phyloP scores from a whole-genome alignment of 2,797 vertebrate species.

The Hypotaenidia okinawae region DNA sequence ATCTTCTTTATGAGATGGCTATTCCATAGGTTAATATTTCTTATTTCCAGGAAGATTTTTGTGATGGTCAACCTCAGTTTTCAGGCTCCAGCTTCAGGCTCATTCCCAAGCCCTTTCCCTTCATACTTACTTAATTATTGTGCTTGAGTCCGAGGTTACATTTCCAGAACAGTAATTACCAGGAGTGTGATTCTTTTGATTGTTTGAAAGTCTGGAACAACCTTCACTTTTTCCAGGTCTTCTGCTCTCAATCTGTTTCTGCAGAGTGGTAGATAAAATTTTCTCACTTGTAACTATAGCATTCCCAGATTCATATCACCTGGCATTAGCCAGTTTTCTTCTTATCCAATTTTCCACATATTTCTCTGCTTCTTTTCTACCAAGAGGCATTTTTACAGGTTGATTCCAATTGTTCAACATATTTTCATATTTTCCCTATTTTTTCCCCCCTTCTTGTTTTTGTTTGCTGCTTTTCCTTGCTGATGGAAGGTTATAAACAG shows the following conservation, averaged over 20 bases:
- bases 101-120: background rate
- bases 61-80: background rate
- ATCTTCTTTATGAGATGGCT: background rate
- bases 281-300: background rate
- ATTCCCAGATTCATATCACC: background rate
- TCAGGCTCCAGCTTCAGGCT: background rate
- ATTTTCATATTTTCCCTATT: background rate
- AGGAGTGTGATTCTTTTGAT: background rate
- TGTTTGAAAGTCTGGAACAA: background rate
- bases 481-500: background rate
- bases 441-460: background rate
- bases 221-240: background rate
- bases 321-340: background rate
- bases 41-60: background rate
- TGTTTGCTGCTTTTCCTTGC: background rate
- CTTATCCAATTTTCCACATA: background rate
- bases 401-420: background rate
- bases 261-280: background rate
- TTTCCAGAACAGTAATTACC: background rate
- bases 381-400: background rate
- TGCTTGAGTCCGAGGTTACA: background rate
- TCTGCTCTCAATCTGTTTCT: background rate
- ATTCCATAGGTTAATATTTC: background rate
- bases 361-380: background rate
- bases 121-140: fast-evolving